A percentile compares a stretch with the other conserved stretches of the same genome.
Conservation (phyloP, 2,888 invertebrate genomes). For the Leptinotarsa haldemani region DNA sequence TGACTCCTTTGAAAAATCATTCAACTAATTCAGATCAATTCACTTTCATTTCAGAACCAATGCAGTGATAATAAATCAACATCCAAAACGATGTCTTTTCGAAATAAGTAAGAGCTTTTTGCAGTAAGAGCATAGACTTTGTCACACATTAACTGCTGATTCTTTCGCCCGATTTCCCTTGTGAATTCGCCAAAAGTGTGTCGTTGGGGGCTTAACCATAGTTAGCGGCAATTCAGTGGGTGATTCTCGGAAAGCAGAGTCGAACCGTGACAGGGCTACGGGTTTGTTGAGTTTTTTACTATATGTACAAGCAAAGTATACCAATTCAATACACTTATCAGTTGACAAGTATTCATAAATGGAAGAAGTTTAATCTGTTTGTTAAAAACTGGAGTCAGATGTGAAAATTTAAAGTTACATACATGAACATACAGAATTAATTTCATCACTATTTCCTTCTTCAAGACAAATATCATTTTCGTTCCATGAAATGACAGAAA, state of each 20-base stretch:
- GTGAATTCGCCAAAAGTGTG: slow-evolving; percentile 46
- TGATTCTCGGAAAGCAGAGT: slow-evolving; percentile 46
- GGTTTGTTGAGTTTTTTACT: not conserved
- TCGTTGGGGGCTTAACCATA: slow-evolving; percentile 46
- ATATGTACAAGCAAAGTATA: no score
- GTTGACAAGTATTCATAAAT: no score
- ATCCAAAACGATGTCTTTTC: slow-evolving; percentile 6
- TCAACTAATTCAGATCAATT: not conserved
- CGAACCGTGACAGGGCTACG: slow-evolving; percentile 35
- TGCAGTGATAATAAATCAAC: not conserved
- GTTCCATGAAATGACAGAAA: no score
- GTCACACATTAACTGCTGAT: slow-evolving; percentile 47
- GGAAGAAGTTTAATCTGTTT: no score
- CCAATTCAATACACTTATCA: no score
- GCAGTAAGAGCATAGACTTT: slow-evolving; percentile 41
- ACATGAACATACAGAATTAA: no score
- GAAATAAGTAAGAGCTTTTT: slow-evolving; percentile 43
- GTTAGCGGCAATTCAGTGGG: slow-evolving; percentile 49
- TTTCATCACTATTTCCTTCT: no score
- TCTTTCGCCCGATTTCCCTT: slow-evolving; percentile 47
- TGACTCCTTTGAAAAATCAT: no score
- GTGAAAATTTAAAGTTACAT: no score
- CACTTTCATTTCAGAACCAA: not conserved
- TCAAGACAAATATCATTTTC: no score
- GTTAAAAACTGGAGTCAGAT: no score